Evolutionary conservation across 1,140 invertebrate species (phyloP), one percentile per base, ranked within the genome.

Genomic region (Lasioglossum baleicum): DNA sequence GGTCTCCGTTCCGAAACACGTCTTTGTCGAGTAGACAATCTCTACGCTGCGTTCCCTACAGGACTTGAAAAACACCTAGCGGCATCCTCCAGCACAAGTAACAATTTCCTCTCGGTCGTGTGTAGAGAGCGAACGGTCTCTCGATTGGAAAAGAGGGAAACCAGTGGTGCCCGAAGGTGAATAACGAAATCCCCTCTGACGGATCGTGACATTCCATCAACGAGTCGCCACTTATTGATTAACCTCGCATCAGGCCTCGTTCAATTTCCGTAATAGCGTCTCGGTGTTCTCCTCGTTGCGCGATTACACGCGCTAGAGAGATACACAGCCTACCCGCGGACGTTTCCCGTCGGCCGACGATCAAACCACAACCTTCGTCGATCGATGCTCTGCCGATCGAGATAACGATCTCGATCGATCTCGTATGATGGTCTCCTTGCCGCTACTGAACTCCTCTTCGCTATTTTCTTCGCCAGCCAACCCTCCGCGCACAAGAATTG

Each of bases 401-500:
- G 48, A 53, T 69, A 26, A 51, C 56, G 20, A 51, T 26, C 31
- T 5, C 53, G 15, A 20, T 70, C 51, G 20, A 40, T 70, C 31
- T 2, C 53, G 20, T 31, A 22, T 11, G 5, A 40, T 56, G 1
- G 7, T 20, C n/a, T 15, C 2, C 51, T 8, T 5, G 20, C 11
- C 2, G 68, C 51, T 58, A 70, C 68, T 70, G 65, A 26, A 67
- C 15, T 67, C 48, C 6, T 8, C 0, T 17, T 8, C 11, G 13
- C 51, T 5, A 15, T 48, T 48, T 67, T 31, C 15, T 13, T 17
- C 26, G 61, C 7, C 63, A 64, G 40, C 35, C 56, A 72, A 67
- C 64, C 80, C 71, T 86, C 80, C 76, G 86, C 89, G 90, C 7
- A 7, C 56, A 2, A 7, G n/a, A 58, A n/a, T 20, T 58, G 20